Percentiles rank a stretch among this genome's conserved stretches.
phyloP scores from a whole-genome alignment of 2,113 vertebrate genomes.

The Mesocricetus auratus region DNA sequence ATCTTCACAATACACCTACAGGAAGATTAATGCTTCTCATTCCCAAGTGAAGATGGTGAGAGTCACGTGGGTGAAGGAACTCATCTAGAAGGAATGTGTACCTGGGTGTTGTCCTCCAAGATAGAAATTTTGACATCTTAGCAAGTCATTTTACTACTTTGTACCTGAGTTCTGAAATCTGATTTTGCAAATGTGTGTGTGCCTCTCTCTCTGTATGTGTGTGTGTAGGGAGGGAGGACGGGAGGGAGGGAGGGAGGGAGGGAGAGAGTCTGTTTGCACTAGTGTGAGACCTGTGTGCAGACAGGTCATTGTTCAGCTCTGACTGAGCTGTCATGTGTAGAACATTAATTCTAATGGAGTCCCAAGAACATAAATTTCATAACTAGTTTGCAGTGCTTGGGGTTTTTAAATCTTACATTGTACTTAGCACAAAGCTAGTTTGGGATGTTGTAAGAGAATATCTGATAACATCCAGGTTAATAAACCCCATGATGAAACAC shows the following conservation, averaged over 20 bases:
- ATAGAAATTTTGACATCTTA: not conserved
- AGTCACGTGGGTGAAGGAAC: not conserved
- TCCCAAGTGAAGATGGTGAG: not conserved
- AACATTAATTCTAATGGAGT: conserved; percentile 1
- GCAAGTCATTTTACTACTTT: not conserved
- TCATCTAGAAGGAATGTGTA: not conserved
- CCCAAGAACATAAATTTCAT: not conserved
- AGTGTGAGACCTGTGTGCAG: not conserved
- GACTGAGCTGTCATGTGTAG: conserved; percentile 1
- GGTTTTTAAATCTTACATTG: conserved; percentile 43
- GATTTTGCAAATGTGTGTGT: not conserved
- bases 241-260: no score
- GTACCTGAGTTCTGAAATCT: conserved; percentile 22
- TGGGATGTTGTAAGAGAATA: not conserved
- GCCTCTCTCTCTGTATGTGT: not conserved
- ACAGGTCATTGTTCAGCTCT: not conserved
- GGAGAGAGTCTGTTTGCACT: not conserved
- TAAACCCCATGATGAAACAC: not conserved
- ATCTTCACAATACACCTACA: not conserved
- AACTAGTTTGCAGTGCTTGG: not conserved
- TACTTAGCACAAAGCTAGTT: not conserved
- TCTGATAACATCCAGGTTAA: conserved; percentile 6
- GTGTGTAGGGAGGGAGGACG: not conserved
- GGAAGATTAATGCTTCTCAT: not conserved
- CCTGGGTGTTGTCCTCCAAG: not conserved